Evolutionary conservation across 2,888 invertebrate genomes (phyloP).

Genomic region (Rotaria macrura): DNA sequence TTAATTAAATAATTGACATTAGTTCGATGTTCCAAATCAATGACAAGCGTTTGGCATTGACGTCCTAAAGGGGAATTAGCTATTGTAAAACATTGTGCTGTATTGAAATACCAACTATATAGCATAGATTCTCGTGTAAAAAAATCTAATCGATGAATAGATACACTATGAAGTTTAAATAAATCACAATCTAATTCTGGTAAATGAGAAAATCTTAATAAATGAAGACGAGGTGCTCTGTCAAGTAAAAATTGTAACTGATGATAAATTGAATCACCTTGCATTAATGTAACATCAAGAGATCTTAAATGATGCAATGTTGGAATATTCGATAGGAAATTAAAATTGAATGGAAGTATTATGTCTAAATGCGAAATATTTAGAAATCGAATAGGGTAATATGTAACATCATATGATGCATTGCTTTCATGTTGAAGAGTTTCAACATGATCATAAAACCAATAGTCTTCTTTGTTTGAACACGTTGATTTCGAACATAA

Average conservation of each 20-base stretch:
- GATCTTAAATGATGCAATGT: background rate
- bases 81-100: background rate
- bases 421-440: background rate
- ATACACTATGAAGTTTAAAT: background rate
- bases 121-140: background rate
- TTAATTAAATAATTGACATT: background rate
- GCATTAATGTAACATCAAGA: background rate
- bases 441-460: background rate
- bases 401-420: background rate
- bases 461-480: background rate
- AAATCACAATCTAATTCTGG: background rate
- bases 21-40: background rate
- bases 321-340: background rate
- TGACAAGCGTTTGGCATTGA: background rate
- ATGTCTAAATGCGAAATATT: background rate
- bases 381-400: background rate
- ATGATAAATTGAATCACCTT: background rate
- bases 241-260: background rate
- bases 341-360: background rate
- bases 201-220: slow-evolving; percentile 1
- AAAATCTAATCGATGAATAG: background rate
- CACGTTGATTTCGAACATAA: background rate
- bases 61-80: background rate
- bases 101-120: background rate
- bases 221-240: background rate